phyloP scores from a whole-genome alignment of 2,888 invertebrate species.

The Sipha maydis region DNA sequence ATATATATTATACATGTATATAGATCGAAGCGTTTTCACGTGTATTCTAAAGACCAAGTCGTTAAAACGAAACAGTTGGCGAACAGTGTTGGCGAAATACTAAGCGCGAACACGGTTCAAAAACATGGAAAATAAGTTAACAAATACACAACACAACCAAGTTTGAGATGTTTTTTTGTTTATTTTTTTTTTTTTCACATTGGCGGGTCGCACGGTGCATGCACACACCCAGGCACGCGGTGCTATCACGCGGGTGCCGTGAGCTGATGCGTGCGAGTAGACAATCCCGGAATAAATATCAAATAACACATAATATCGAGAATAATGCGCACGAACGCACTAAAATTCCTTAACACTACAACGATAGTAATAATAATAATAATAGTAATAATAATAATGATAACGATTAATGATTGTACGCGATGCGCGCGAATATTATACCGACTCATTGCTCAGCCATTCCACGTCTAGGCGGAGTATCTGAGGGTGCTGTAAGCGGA shows the following conservation, averaged over 20 bases:
- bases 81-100: neutral
- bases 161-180: no score
- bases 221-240: no score
- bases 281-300: neutral
- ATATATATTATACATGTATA: neutral
- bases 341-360: neutral
- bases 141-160: neutral
- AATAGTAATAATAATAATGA: neutral
- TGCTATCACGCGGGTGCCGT: neutral
- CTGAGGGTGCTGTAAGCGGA: conserved; percentile 38
- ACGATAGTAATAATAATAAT: neutral
- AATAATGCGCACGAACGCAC: neutral
- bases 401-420: neutral
- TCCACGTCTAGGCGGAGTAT: conserved; percentile 15
- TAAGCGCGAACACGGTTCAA: neutral
- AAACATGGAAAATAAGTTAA: neutral
- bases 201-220: no score
- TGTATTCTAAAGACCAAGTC: neutral
- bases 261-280: neutral
- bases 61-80: neutral
- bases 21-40: conserved; percentile 12
- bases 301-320: neutral
- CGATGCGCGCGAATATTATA: neutral
- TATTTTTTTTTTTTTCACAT: no score
- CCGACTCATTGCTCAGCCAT: neutral